A percentile compares a stretch with the other conserved stretches of the same genome.
Conservation (phyloP, 1,140 invertebrate species). For the Anastatus disparis region DNA sequence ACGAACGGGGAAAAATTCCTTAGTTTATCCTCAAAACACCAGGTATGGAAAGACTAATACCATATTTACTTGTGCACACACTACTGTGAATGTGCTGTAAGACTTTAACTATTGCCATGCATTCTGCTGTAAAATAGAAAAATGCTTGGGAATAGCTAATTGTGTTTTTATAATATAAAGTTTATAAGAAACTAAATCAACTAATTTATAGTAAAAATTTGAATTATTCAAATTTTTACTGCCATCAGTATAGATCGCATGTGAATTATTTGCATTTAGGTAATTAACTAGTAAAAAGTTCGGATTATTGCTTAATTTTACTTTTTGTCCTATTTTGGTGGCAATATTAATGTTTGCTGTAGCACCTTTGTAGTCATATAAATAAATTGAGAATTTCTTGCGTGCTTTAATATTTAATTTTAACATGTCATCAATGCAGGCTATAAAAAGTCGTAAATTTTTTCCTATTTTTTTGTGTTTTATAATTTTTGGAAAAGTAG, state of each 20-base stretch:
- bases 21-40: no score
- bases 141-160: neutral
- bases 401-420: neutral
- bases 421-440: neutral
- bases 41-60: no score
- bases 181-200: neutral
- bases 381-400: neutral
- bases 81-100: neutral
- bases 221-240: neutral
- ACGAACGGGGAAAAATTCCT: no score
- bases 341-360: neutral
- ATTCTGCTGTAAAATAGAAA: neutral
- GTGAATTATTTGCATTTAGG: neutral
- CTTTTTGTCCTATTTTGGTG: neutral
- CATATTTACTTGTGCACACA: no score
- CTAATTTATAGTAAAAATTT: no score
- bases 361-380: neutral
- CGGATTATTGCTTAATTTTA: neutral
- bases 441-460: neutral
- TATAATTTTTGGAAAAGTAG: no score
- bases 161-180: neutral
- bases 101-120: neutral
- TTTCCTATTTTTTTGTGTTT: neutral
- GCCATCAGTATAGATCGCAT: neutral
- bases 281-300: neutral